Evolutionary conservation across 2,797 vertebrate genomes (phyloP), one percentile per base, ranked within the genome.

Genomic region (Gymnoscopelus braueri): DNA sequence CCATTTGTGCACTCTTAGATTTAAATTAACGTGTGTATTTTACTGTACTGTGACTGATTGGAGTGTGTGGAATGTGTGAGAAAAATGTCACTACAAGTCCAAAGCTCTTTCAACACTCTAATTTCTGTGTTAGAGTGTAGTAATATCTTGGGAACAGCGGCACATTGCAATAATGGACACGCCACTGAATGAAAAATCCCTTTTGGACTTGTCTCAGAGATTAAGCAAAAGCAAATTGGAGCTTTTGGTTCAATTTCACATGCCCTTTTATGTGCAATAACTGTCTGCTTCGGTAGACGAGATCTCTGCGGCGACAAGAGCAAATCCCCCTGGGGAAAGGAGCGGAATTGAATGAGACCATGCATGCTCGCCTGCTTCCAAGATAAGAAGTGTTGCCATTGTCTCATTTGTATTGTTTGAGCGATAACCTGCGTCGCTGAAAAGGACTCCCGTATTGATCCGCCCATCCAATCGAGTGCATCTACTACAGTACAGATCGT

Each of bases 391-490:
- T 51, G n/a, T 26, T 14, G 58, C 50, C 56, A 67, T 65, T 49
- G 29, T 35, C 63, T 83, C 54, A 58, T 81, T 61, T 79, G 53
- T 84, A 56, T 65, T 67, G 66, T 74, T 68, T 75, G 68, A 85
- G 71, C 47, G 51, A 70, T 83, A 64, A 72, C 60, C 72, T 7
- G 60, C 74, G 55, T 19, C 62, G 66, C 60, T 71, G 63, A 77
- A 73, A 71, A 69, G 47, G 60, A 48, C 63, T 39, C 24, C 26
- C 3, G 59, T 67, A 91, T 90, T 8, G 86, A 90, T 89, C 68
- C 29, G 23, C 56, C 67, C 63, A 53, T 88, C 75, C 87, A 79
- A 88, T 80, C 71, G 74, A 87, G 72, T 67, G 65, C 64, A 81
- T 84, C 78, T 83, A 65, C 78, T 83, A 65, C 65, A 66, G 71